phyloP scores from a whole-genome alignment of 2,888 invertebrate genomes.

The Abrostola tripartita region DNA sequence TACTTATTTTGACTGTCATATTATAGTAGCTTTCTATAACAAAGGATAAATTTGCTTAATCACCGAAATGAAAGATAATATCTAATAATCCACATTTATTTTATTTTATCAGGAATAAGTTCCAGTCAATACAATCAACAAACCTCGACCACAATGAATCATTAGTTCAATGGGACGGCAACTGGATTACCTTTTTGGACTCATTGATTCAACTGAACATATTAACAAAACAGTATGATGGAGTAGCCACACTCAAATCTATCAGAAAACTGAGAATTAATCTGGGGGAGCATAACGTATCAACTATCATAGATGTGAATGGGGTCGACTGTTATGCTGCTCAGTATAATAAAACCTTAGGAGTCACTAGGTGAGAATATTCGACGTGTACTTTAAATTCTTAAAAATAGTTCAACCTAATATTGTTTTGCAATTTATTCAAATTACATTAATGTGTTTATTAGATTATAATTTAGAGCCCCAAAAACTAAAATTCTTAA shows the following conservation, averaged over 20 bases:
- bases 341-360: constrained; percentile 28
- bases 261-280: constrained; percentile 58
- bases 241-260: constrained; percentile 58
- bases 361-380: constrained; percentile 49
- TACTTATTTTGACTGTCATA: too few species aligned
- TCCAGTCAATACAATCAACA: constrained; percentile 56
- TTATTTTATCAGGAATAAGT: constrained; percentile 50
- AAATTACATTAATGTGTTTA: too few species aligned
- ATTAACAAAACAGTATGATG: constrained; percentile 52
- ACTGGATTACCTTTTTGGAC: constrained; percentile 66
- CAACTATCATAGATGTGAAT: constrained; percentile 24
- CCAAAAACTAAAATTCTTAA: too few species aligned
- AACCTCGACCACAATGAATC: constrained; percentile 49
- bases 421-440: too few species aligned
- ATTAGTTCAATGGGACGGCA: constrained; percentile 52
- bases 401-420: too few species aligned
- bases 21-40: too few species aligned
- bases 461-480: too few species aligned
- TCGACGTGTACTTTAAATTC: too few species aligned
- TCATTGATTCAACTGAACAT: constrained; percentile 61
- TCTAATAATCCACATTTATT: background rate
- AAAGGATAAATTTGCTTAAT: too few species aligned
- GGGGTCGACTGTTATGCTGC: constrained; percentile 42
- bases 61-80: background rate
- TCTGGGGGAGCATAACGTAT: constrained; percentile 44